A percentile compares a stretch with the other conserved stretches of the same genome.
These are phyloP conservation scores for Mionectes macconnelli DNA, from an alignment of 2,113 vertebrate genomes.

Conservation along the genomic window DNA sequence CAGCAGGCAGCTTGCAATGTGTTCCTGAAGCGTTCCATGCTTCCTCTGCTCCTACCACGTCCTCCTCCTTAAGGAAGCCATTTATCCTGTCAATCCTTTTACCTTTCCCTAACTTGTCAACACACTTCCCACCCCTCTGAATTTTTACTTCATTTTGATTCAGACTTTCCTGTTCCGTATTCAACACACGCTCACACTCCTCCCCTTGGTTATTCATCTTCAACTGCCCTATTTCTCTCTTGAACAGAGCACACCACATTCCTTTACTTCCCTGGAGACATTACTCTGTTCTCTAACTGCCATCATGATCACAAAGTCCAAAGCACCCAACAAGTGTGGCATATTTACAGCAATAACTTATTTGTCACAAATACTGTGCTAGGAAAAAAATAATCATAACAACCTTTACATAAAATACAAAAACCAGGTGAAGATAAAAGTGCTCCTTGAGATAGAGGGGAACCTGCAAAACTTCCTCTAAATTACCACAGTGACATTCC, in stretches of 20 bases:
- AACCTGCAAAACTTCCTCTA: background rate
- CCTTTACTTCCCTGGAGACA: background rate
- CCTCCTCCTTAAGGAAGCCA: background rate
- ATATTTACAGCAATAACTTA: background rate
- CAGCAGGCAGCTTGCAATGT: background rate
- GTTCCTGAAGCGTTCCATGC: accelerated
- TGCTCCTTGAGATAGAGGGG: background rate
- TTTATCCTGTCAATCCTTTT: background rate
- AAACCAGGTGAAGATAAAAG: background rate
- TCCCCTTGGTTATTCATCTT: background rate
- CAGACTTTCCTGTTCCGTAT: background rate
- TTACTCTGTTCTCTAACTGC: background rate
- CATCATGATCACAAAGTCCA: background rate
- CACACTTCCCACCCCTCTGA: background rate
- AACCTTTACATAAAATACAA: background rate
- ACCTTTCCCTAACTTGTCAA: background rate
- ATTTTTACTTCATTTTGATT: background rate
- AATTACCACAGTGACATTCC: background rate
- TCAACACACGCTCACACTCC: background rate
- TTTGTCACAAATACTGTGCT: background rate
- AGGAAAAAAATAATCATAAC: background rate
- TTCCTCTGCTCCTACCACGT: background rate
- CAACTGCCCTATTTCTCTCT: background rate
- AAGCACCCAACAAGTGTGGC: background rate
- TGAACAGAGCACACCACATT: background rate